Evolutionary conservation across 1,140 invertebrate genomes (phyloP).

Genomic region (Brachionus paranguensis): DNA sequence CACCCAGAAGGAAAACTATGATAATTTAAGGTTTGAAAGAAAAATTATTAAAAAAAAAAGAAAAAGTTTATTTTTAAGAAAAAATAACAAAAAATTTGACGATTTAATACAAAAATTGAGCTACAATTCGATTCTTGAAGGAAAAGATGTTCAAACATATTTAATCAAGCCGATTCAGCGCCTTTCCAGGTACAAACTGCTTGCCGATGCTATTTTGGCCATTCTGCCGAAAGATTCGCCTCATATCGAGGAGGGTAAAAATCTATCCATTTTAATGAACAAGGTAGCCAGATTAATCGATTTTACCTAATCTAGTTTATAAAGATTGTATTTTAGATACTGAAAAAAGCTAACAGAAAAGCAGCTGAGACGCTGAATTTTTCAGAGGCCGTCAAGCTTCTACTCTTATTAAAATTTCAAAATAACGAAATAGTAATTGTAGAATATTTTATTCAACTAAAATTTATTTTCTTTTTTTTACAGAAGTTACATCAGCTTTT

Average conservation of each 20-base stretch:
- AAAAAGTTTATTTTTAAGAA: background rate
- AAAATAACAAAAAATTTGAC: slow-evolving; percentile 24
- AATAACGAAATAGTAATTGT: slow-evolving; percentile 22
- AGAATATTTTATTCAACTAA: background rate
- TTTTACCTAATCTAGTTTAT: too few species aligned
- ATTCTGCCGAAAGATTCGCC: background rate
- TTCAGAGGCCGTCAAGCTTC: background rate
- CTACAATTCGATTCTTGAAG: background rate
- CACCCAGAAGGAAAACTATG: slow-evolving; percentile 17
- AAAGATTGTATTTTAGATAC: background rate
- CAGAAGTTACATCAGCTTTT: background rate
- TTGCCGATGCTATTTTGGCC: background rate
- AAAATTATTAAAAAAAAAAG: background rate
- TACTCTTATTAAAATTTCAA: slow-evolving; percentile 7
- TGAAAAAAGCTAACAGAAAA: slow-evolving; percentile 18
- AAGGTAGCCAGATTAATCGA: background rate
- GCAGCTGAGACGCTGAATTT: background rate
- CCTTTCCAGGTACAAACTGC: slow-evolving; percentile 6
- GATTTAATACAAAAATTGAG: background rate
- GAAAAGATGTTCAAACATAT: background rate
- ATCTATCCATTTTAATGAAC: background rate
- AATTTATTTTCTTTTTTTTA: background rate
- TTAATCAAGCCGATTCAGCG: slow-evolving; percentile 11
- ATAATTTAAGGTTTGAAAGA: background rate
- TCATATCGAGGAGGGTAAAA: background rate